These are phyloP conservation scores for Athene noctua DNA, from an alignment of 2,113 vertebrate species.

Conservation along the genomic window DNA sequence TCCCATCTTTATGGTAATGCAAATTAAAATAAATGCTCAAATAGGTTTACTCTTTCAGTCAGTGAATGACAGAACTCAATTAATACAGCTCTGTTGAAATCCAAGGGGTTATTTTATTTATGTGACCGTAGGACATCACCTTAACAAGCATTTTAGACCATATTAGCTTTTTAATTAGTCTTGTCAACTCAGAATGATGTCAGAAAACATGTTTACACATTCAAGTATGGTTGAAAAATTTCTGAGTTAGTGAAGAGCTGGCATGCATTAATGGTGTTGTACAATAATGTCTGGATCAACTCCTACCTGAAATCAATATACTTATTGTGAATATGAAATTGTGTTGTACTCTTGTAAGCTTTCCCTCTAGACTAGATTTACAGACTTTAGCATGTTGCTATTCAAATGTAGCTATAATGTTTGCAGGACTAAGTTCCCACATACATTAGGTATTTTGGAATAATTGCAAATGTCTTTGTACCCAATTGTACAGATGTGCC, in stretches of 20 bases:
- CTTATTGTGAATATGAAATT: background rate
- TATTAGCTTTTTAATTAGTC: background rate
- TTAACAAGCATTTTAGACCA: background rate
- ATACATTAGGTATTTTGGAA: background rate
- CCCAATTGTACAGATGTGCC: background rate
- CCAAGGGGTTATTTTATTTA: background rate
- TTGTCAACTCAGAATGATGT: background rate
- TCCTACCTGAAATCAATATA: background rate
- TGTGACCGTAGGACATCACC: background rate
- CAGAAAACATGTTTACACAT: background rate
- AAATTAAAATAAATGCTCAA: background rate
- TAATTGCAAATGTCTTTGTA: background rate
- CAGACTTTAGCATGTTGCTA: accelerated
- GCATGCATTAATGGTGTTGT: background rate
- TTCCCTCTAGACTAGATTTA: background rate
- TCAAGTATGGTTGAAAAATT: background rate
- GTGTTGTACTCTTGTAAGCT: background rate
- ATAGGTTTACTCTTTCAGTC: background rate
- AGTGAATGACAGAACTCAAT: background rate
- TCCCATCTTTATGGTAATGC: background rate
- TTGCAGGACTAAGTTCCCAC: background rate
- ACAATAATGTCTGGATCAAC: background rate
- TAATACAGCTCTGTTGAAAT: background rate
- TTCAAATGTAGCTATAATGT: background rate
- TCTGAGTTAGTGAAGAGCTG: background rate